A percentile compares a stretch with the other conserved stretches of the same genome.
Evolutionary conservation across 2,113 vertebrate genomes (phyloP).

Genomic region (Centropristis striata): DNA sequence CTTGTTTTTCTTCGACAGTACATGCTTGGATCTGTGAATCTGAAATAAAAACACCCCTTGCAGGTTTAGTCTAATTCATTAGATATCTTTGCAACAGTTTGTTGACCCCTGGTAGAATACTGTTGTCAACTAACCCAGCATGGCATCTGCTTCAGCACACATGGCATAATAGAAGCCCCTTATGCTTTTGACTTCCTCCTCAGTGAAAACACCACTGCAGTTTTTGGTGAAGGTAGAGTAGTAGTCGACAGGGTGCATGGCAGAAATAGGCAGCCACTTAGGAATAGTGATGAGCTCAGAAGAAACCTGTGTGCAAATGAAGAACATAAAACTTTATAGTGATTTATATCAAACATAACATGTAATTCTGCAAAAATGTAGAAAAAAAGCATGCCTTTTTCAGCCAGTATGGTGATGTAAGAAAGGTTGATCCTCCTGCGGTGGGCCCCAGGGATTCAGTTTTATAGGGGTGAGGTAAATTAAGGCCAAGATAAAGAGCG

Average conservation of each 20-base stretch:
- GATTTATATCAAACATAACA: not conserved
- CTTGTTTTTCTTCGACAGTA: not conserved
- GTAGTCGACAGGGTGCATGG: slow-evolving; percentile 94
- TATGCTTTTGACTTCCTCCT: slow-evolving; percentile 90
- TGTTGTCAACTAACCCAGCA: slow-evolving; percentile 89
- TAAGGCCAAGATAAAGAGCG: slow-evolving; percentile 94
- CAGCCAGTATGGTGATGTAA: slow-evolving; percentile 95
- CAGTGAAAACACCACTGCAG: slow-evolving; percentile 92
- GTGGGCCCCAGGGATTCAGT: slow-evolving; percentile 91
- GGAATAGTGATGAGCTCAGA: slow-evolving; percentile 89
- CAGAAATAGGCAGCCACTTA: slow-evolving; percentile 89
- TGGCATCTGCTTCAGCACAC: slow-evolving; percentile 96
- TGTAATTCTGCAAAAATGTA: not conserved
- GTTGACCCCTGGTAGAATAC: not conserved
- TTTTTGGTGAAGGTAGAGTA: slow-evolving; percentile 97
- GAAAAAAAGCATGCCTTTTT: slow-evolving; percentile 84
- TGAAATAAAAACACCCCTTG: not conserved
- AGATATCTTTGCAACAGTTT: not conserved
- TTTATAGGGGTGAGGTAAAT: slow-evolving; percentile 95
- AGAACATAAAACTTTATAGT: not conserved
- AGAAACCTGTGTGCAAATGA: slow-evolving; percentile 85
- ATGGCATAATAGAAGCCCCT: slow-evolving; percentile 96
- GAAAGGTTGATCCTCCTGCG: slow-evolving; percentile 95
- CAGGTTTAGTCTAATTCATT: not conserved
- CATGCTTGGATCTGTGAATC: not conserved